Evolutionary conservation across 2,797 vertebrate species (phyloP).

Genomic region (Lerista edwardsae): DNA sequence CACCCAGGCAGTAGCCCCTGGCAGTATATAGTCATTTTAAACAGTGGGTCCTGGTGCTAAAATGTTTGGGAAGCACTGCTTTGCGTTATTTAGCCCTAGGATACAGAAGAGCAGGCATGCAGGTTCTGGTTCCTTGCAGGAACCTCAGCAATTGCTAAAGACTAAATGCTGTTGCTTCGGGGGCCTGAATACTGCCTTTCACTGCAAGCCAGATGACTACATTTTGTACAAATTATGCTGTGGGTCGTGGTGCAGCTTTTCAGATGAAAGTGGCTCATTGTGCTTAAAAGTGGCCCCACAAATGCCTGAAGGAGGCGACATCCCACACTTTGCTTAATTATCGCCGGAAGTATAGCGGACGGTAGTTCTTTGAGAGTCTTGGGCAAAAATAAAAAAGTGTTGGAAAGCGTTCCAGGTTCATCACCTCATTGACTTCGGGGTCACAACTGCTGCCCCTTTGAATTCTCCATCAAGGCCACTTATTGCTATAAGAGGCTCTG

Average conservation of each 20-base stretch:
- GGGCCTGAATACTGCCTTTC: constrained; percentile 25
- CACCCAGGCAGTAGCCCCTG: constrained; percentile 28
- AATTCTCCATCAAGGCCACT: constrained; percentile 47
- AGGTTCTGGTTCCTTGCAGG: constrained; percentile 36
- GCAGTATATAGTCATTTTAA: too few species aligned
- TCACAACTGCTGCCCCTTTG: constrained; percentile 36
- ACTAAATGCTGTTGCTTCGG: constrained; percentile 18
- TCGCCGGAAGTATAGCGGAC: constrained; percentile 44
- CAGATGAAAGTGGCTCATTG: constrained; percentile 47
- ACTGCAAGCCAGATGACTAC: neutral
- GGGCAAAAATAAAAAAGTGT: constrained; percentile 33
- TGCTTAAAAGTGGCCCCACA: constrained; percentile 38
- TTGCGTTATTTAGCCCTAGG: constrained; percentile 41
- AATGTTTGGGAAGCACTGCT: too few species aligned
- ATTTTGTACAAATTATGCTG: constrained; percentile 5
- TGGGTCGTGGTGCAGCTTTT: constrained; percentile 42
- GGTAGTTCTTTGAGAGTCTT: constrained; percentile 51
- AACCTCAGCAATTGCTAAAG: constrained; percentile 24
- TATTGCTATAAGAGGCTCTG: constrained; percentile 50
- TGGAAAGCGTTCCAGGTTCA: constrained; percentile 27
- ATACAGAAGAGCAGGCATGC: constrained; percentile 4
- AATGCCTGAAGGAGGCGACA: constrained; percentile 43
- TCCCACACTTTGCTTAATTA: constrained; percentile 64
- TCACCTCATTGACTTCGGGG: constrained; percentile 49
- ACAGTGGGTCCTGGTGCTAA: too few species aligned